A percentile compares a stretch with the other conserved stretches of the same genome.
Evolutionary conservation across 2,797 vertebrate genomes (phyloP).

Genomic region (Karalla daura): DNA sequence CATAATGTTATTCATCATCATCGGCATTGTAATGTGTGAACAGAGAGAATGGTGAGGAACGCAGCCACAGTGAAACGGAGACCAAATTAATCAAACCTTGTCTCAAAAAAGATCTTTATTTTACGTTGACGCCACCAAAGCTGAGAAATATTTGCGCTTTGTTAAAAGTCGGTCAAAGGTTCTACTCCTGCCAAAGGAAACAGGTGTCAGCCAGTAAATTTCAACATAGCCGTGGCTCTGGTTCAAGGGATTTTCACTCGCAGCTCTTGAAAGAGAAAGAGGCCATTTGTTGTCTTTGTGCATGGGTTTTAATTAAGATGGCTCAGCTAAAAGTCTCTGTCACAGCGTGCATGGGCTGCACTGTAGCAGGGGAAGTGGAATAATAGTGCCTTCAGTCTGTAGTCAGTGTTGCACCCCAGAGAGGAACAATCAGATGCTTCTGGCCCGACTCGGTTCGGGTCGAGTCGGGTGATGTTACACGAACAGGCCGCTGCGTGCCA

Average conservation of each 20-base stretch:
- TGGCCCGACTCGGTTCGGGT: slow-evolving; percentile 42
- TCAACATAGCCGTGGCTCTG: slow-evolving; percentile 4
- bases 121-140: not conserved
- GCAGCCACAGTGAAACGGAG: not conserved
- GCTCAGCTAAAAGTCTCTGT: slow-evolving; percentile 51
- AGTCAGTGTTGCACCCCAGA: slow-evolving; percentile 39
- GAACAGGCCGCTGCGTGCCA: slow-evolving; percentile 62
- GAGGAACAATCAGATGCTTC: slow-evolving; percentile 60
- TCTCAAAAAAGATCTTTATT: not conserved
- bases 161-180: not conserved
- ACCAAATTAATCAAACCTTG: not conserved
- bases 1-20: slow-evolving; percentile 7
- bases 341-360: slow-evolving; percentile 33
- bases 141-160: not conserved
- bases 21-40: not conserved
- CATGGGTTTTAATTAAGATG: slow-evolving; percentile 62
- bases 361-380: slow-evolving; percentile 25
- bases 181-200: not conserved
- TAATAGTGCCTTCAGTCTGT: slow-evolving; percentile 58
- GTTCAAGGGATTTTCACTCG: slow-evolving; percentile 27
- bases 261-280: slow-evolving; percentile 41
- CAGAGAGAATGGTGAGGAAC: not conserved
- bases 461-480: slow-evolving; percentile 72
- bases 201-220: slow-evolving; percentile 28
- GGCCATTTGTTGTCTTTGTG: slow-evolving; percentile 51